A percentile compares a stretch with the other conserved stretches of the same genome.
phyloP scores from a whole-genome alignment of 2,888 invertebrate species.

The Xylophagus ater region DNA sequence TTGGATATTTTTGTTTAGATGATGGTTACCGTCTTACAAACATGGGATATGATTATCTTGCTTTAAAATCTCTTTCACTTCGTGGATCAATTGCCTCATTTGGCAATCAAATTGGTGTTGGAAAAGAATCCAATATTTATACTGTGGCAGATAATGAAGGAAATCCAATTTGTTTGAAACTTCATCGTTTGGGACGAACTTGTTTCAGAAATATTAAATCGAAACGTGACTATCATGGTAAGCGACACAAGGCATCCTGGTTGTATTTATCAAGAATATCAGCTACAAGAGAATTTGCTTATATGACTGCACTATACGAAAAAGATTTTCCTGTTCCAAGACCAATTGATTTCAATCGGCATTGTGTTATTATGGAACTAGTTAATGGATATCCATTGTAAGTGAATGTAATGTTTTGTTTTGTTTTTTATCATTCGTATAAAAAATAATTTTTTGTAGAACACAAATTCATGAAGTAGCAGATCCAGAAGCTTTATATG shows the following conservation, averaged over 20 bases:
- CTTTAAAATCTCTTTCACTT: conserved; percentile 75
- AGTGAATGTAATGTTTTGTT: conserved; percentile 31
- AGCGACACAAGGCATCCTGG: conserved; percentile 85
- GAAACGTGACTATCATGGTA: conserved; percentile 93
- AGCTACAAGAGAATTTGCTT: conserved; percentile 94
- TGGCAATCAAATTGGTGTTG: conserved; percentile 97
- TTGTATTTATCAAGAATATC: conserved; percentile 91
- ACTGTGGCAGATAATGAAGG: conserved; percentile 72
- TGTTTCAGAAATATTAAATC: conserved; percentile 93
- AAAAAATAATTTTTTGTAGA: conserved; percentile 29
- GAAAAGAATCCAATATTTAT: conserved; percentile 97
- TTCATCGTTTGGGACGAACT: conserved; percentile 84
- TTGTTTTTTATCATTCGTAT: not conserved
- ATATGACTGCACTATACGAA: conserved; percentile 87
- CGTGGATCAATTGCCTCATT: conserved; percentile 71
- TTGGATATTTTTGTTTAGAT: conserved; percentile 45
- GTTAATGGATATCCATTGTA: conserved; percentile 72
- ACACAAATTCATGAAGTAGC: conserved; percentile 53
- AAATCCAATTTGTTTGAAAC: conserved; percentile 74
- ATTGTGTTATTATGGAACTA: conserved; percentile 94
- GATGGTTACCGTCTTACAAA: conserved; percentile 95
- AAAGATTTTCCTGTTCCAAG: conserved; percentile 89
- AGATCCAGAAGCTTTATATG: conserved; percentile 71
- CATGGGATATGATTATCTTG: conserved; percentile 92
- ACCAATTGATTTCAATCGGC: conserved; percentile 88